phyloP scores from a whole-genome alignment of 2,113 vertebrate genomes.

The Seriola aureovittata region DNA sequence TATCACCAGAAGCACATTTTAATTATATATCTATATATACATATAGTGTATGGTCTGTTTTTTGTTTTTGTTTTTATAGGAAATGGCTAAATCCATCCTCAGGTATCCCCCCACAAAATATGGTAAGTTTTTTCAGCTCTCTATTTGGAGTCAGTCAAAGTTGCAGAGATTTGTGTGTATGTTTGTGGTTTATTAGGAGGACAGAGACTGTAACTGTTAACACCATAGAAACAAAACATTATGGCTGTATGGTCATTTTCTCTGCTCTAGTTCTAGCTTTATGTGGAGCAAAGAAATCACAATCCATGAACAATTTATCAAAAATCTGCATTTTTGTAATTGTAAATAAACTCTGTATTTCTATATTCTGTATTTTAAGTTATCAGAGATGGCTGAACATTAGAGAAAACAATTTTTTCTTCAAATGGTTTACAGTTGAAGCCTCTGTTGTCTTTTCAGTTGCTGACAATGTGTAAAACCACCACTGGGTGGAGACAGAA shows the following conservation, averaged over 20 bases:
- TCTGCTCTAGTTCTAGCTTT: background rate
- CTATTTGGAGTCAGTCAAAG: background rate
- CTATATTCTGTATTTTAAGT: too few species aligned
- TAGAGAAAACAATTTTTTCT: background rate
- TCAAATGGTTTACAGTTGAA: background rate
- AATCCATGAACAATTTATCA: background rate
- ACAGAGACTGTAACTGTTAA: background rate
- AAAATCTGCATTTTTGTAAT: background rate
- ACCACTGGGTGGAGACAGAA: constrained; percentile 69
- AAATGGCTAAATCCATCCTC: constrained; percentile 67
- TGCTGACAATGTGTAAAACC: background rate
- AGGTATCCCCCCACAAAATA: constrained; percentile 43
- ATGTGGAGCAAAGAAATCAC: background rate
- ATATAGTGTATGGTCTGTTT: background rate
- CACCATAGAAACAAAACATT: background rate
- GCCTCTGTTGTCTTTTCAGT: background rate
- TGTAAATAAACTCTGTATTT: background rate
- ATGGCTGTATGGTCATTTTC: background rate
- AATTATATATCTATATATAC: background rate
- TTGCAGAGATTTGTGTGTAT: background rate
- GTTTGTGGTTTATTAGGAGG: background rate
- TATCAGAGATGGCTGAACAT: background rate
- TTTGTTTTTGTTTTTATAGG: constrained; percentile 56
- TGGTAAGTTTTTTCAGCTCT: constrained; percentile 57
- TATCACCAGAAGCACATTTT: background rate